These are phyloP conservation scores for Dyspetes luteomarginatus DNA, from an alignment of 2,888 invertebrate genomes.

Conservation along the genomic window DNA sequence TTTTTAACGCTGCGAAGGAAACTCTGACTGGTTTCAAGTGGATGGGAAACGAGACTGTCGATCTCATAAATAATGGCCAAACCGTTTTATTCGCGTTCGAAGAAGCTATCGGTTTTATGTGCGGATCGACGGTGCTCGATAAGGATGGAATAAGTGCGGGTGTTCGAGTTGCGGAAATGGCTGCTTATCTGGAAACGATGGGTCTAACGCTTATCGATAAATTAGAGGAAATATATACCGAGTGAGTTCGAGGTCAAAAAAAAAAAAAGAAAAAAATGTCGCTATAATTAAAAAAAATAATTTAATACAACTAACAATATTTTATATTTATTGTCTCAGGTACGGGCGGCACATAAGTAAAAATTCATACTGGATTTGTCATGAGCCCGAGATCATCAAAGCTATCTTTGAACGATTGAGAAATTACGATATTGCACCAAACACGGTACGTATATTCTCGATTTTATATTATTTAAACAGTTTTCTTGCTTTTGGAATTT, in stretches of 20 bases:
- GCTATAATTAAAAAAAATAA: no score
- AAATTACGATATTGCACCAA: slow-evolving; percentile 86
- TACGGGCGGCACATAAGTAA: slow-evolving; percentile 95
- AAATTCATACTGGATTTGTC: slow-evolving; percentile 95
- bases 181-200: slow-evolving; percentile 87
- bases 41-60: slow-evolving; percentile 96
- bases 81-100: slow-evolving; percentile 97
- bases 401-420: slow-evolving; percentile 93
- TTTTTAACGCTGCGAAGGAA: slow-evolving; percentile 89
- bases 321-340: slow-evolving; percentile 77
- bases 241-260: slow-evolving; percentile 81
- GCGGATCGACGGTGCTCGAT: slow-evolving; percentile 93
- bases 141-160: slow-evolving; percentile 98
- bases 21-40: slow-evolving; percentile 99
- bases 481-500: neutral
- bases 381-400: slow-evolving; percentile 88
- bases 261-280: neutral
- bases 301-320: no score
- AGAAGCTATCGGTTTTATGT: slow-evolving; percentile 99
- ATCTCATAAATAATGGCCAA: slow-evolving; percentile 89
- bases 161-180: slow-evolving; percentile 90
- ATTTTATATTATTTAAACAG: neutral
- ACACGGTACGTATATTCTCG: slow-evolving; percentile 85
- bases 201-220: slow-evolving; percentile 86
- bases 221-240: slow-evolving; percentile 90